Conservation (phyloP, 2,797 vertebrate genomes). For the Esox masquinongy region DNA sequence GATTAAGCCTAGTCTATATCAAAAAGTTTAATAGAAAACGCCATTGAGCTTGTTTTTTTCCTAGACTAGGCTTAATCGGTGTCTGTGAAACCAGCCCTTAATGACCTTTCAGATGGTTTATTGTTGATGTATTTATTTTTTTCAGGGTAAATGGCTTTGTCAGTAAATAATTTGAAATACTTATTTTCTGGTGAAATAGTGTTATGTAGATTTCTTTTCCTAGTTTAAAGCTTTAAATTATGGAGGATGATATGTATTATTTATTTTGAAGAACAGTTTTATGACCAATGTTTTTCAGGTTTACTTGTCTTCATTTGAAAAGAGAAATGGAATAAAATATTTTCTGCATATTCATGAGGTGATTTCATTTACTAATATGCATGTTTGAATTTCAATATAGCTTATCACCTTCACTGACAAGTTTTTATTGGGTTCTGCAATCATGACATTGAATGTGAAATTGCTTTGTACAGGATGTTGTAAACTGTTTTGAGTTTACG, state of each 20-base stretch:
- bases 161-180: neutral
- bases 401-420: neutral
- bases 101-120: neutral
- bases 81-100: neutral
- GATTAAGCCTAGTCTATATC: neutral
- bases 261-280: no score
- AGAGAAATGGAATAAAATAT: conserved; percentile 15
- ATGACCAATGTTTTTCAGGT: neutral
- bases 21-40: neutral
- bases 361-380: neutral
- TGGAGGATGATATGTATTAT: no score
- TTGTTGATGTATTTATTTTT: conserved; percentile 14
- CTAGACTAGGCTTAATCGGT: no score
- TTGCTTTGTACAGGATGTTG: neutral
- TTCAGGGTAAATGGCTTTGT: no score
- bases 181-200: neutral
- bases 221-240: neutral
- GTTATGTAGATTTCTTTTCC: no score
- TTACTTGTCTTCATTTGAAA: neutral
- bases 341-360: neutral
- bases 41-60: neutral
- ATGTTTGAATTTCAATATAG: neutral
- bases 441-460: neutral
- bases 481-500: neutral
- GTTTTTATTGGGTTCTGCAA: neutral